Conservation (phyloP, 2,797 vertebrate species). For the Brachyalestes nurse region DNA sequence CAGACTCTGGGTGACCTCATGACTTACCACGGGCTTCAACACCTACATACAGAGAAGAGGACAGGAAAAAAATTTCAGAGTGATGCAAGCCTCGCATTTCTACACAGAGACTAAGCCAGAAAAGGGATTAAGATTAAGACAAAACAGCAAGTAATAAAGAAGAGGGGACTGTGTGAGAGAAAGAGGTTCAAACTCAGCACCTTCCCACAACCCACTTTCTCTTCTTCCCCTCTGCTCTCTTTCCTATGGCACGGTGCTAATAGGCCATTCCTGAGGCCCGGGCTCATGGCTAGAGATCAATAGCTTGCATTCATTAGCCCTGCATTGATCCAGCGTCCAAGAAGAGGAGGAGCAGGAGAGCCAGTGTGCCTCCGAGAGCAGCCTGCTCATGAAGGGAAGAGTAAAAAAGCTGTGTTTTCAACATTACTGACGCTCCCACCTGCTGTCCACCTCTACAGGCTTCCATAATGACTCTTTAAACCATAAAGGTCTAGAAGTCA, state of each 20-base stretch:
- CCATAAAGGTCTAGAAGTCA: no score
- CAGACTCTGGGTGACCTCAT: constrained; percentile 84
- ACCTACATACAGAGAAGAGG: constrained; percentile 74
- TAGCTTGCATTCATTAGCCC: constrained; percentile 57
- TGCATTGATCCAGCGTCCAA: constrained; percentile 60
- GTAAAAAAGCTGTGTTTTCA: neutral
- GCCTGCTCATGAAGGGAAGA: constrained; percentile 44
- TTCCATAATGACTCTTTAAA: neutral
- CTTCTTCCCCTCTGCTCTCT: constrained; percentile 30
- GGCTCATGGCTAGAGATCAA: constrained; percentile 52
- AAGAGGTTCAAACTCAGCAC: neutral
- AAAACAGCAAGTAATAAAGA: constrained; percentile 43
- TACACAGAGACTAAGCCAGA: neutral
- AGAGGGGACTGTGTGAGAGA: constrained; percentile 38
- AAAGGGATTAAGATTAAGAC: constrained; percentile 52
- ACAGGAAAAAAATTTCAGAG: constrained; percentile 44
- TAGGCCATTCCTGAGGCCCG: constrained; percentile 46
- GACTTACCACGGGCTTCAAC: constrained; percentile 88
- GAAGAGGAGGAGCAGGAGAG: constrained; percentile 42
- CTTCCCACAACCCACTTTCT: constrained; percentile 15
- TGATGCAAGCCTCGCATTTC: neutral
- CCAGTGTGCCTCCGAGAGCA: constrained; percentile 24
- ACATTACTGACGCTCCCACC: neutral
- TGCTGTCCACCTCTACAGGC: neutral
- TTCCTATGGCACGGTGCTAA: constrained; percentile 42